A percentile compares a stretch with the other conserved stretches of the same genome.
phyloP scores from a whole-genome alignment of 2,113 vertebrate species.

The Sturnus vulgaris region DNA sequence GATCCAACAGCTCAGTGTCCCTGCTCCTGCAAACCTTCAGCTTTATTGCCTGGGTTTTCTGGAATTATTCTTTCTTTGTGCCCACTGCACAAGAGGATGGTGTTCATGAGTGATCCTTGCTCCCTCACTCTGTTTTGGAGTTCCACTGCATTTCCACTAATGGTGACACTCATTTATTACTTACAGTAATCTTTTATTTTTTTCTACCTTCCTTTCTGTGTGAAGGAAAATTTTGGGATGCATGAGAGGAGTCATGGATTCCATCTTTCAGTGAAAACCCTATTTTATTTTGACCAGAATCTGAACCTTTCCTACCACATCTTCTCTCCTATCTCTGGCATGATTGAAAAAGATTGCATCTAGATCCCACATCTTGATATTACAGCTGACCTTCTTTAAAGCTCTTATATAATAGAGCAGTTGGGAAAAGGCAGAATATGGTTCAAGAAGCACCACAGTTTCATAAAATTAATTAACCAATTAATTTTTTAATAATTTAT shows the following conservation, averaged over 20 bases:
- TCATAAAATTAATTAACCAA: neutral
- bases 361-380: neutral
- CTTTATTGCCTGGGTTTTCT: fast-evolving
- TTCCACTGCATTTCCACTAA: neutral
- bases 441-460: neutral
- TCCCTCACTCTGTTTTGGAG: neutral
- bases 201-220: neutral
- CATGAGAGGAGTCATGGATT: neutral
- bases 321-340: neutral
- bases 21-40: fast-evolving
- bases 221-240: neutral
- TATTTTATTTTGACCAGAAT: neutral
- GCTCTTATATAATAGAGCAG: neutral
- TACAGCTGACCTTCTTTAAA: neutral
- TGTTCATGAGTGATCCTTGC: neutral
- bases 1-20: neutral
- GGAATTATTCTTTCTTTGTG: neutral
- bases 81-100: neutral
- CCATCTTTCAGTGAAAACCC: neutral
- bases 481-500: neutral
- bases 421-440: neutral
- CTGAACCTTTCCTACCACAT: neutral
- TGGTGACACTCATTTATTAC: neutral
- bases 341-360: neutral
- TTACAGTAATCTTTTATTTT: neutral